Percentiles rank a stretch among this genome's conserved stretches.
phyloP scores from a whole-genome alignment of 2,888 invertebrate species.

The Callyntrura guangdongensis region DNA sequence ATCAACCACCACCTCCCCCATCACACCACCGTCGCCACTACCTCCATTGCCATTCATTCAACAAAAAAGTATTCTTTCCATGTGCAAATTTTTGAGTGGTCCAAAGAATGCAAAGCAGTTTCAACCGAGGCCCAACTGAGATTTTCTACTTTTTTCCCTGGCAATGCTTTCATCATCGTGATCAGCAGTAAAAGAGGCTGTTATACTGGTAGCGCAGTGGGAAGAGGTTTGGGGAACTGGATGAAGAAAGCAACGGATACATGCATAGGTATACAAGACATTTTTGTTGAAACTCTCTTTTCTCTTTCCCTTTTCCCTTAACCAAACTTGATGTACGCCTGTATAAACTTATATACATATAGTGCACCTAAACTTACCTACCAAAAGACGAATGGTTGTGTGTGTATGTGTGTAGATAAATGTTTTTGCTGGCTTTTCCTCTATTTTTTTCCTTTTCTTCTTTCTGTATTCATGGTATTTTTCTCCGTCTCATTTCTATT shows the following conservation, averaged over 20 bases:
- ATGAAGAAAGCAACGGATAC: conserved; percentile 28
- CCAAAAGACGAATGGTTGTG: too few species aligned
- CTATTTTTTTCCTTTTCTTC: conserved; percentile 37
- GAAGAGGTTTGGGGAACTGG: too few species aligned
- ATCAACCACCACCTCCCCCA: conserved; percentile 16
- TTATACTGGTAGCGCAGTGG: too few species aligned
- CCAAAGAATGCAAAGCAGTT: conserved; percentile 71
- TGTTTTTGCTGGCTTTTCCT: not conserved
- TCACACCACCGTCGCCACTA: too few species aligned
- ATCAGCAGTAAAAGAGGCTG: not conserved
- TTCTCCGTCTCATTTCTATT: not conserved
- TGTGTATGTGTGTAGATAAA: too few species aligned
- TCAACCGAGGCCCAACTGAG: conserved; percentile 45
- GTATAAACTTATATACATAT: not conserved
- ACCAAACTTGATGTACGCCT: conserved; percentile 2
- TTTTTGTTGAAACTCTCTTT: conserved; percentile 38
- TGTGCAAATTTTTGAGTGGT: conserved; percentile 66
- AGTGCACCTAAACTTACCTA: too few species aligned
- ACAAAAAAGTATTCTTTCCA: conserved; percentile 63
- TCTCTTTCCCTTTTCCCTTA: conserved; percentile 3
- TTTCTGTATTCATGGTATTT: conserved; percentile 33
- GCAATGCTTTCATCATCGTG: not conserved
- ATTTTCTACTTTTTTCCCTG: conserved; percentile 48
- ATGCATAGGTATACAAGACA: conserved; percentile 11
- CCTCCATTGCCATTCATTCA: conserved; percentile 24